Base-by-base conservation (phyloP, 2,113 vertebrate genomes). In the Clinocottus analis region DNA sequence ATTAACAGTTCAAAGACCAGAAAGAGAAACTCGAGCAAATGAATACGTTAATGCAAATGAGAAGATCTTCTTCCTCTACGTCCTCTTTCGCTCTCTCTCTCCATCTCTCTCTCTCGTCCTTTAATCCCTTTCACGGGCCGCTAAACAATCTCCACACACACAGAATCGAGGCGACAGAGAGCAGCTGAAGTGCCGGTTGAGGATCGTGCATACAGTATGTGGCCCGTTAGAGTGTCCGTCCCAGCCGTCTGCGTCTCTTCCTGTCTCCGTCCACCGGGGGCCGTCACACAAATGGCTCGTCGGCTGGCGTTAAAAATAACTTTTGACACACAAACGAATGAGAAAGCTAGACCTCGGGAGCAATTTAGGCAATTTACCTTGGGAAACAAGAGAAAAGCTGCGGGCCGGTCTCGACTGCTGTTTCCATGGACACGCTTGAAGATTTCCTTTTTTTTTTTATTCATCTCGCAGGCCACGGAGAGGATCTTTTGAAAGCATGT, bases 391-490 rank as follows among this genome's bases (percentile, higher is more conserved):
- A 79, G 51, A 56, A 60, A 77, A 61, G 41, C 62, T 72, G 78
- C 35, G 65, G 59, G 69, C 55, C 63, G 55, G 17, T 59, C 60
- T 75, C 41, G 11, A 13, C 58, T 78, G 64, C 49, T 77, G 77
- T 90, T 89, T 71, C 88, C 88, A 90, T 90, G 89, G 87, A 85
- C 84, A 87, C 73, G 1, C 43, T 70, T 77, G 21, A 37, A 67
- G 4, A 59, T 55, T 27, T 49, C 21, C 12, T 75, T 23, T 59
- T 65, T 75, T 29, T 58, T 47, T 29, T 72, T n/a, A 33, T 78
- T 23, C 31, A 41, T 77, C 61, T 69, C 19, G 25, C 77, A 53
- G 59, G 33, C 56, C 41, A 63, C 35, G 7, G 51, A 33, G 39
- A 43, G 51, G 63, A 55, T 39, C 72, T 53, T 86, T 82, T 53